Evolutionary conservation across 1,140 invertebrate genomes (phyloP).

Genomic region (Cryptotermes secundus): DNA sequence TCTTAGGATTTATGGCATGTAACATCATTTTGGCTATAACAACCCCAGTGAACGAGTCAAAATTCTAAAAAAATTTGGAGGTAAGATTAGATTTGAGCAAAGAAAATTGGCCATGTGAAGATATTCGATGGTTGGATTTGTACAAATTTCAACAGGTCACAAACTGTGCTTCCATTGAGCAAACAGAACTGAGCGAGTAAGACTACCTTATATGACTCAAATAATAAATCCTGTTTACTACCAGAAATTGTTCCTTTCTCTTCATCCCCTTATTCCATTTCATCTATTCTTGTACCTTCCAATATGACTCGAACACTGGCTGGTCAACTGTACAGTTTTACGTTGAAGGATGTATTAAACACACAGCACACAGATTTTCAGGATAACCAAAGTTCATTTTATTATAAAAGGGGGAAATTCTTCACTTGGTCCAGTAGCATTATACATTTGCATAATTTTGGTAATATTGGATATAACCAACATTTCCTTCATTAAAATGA

Average conservation of each 20-base stretch:
- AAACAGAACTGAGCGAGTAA: background rate
- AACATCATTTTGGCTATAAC: background rate
- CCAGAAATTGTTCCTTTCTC: background rate
- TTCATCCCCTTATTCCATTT: background rate
- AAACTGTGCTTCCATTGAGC: background rate
- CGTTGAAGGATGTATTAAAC: background rate
- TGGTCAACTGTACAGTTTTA: background rate
- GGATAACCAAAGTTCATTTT: background rate
- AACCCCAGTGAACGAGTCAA: background rate
- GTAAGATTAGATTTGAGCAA: background rate
- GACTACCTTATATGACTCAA: too few relatives aligned
- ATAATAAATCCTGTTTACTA: background rate
- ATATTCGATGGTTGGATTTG: background rate
- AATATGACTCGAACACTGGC: background rate
- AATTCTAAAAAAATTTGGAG: background rate
- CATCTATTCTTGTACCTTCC: background rate
- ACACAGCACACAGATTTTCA: background rate
- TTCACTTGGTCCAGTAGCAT: background rate
- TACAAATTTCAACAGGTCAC: background rate
- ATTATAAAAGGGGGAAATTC: background rate
- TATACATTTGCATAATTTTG: background rate
- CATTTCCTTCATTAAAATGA: background rate
- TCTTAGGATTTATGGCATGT: background rate
- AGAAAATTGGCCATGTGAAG: background rate
- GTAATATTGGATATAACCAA: background rate